Evolutionary conservation across 2,113 vertebrate genomes (phyloP).

Genomic region (Kryptolebias marmoratus): DNA sequence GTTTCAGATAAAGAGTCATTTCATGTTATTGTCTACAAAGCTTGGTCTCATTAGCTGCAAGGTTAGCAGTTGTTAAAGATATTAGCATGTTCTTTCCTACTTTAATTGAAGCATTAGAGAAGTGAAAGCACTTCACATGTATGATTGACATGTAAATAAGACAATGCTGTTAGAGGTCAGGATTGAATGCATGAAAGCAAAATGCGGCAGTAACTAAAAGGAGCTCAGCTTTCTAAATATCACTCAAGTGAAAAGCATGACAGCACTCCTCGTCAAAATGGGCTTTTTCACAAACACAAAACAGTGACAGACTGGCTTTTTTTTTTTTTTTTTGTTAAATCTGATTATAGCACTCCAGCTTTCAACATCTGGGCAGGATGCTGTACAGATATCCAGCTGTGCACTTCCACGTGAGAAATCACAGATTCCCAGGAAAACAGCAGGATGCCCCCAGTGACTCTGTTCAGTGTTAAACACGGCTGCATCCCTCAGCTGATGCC

Average conservation of each 20-base stretch:
- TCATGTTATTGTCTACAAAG: slow-evolving; percentile 23
- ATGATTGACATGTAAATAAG: slow-evolving; percentile 32
- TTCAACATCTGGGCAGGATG: slow-evolving; percentile 43
- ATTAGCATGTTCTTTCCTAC: not conserved
- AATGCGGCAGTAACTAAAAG: not conserved
- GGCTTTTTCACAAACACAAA: not conserved
- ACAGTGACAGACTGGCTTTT: not conserved
- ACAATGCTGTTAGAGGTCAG: slow-evolving; percentile 6
- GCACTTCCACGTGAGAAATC: slow-evolving; percentile 50
- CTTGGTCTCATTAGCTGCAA: slow-evolving; percentile 22
- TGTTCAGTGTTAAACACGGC: slow-evolving; percentile 45
- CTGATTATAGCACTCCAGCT: slow-evolving; percentile 10
- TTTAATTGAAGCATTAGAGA: slow-evolving; percentile 22
- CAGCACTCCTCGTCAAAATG: not conserved
- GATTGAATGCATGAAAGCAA: slow-evolving; percentile 4
- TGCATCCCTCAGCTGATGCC: slow-evolving; percentile 65
- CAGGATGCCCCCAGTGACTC: slow-evolving; percentile 49
- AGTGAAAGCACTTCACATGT: slow-evolving; percentile 28
- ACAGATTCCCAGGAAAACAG: slow-evolving; percentile 49
- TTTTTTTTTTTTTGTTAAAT: not conserved
- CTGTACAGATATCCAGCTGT: slow-evolving; percentile 45
- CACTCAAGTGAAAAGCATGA: slow-evolving; percentile 1
- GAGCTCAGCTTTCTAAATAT: slow-evolving; percentile 3
- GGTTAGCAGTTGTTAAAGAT: slow-evolving; percentile 44
- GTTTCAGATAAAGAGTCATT: slow-evolving; percentile 29